Percentiles rank a stretch among this genome's conserved stretches.
These are phyloP conservation scores for Pyrocephalus nanus DNA, from an alignment of 2,797 vertebrate genomes.

Conservation along the genomic window DNA sequence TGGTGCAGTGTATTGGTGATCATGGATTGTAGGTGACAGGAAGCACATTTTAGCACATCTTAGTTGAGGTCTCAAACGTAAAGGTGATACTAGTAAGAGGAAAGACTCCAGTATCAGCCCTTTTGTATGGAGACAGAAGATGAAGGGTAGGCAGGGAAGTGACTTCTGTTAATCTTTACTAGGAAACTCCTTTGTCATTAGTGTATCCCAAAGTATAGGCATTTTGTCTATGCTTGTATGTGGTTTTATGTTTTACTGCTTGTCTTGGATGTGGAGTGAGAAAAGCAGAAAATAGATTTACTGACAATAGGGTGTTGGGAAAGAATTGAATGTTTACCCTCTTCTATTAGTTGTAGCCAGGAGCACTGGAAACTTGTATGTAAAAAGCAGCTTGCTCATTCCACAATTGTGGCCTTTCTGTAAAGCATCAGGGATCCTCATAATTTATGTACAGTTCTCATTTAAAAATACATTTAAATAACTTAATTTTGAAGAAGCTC, in stretches of 20 bases:
- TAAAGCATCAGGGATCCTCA: background rate
- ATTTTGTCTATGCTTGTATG: background rate
- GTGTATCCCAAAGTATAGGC: background rate
- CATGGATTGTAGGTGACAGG: background rate
- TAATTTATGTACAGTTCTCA: background rate
- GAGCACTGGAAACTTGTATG: conserved; percentile 21
- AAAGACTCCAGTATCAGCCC: background rate
- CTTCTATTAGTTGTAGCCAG: background rate
- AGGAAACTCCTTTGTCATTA: background rate
- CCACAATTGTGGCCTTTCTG: background rate
- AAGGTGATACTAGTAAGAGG: background rate
- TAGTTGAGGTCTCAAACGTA: background rate
- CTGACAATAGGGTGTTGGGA: conserved; percentile 19
- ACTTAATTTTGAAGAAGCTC: background rate
- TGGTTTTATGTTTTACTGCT: conserved; percentile 23
- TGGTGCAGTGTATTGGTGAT: background rate
- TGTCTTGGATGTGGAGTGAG: conserved; percentile 8
- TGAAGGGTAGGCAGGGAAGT: background rate
- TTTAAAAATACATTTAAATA: conserved; percentile 1
- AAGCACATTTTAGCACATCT: background rate
- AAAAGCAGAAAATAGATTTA: conserved; percentile 33
- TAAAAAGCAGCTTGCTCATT: background rate
- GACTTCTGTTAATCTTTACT: background rate
- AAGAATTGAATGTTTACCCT: conserved; percentile 31
- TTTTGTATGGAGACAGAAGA: background rate